Conservation (phyloP, 2,797 vertebrate species). For the Squalus acanthias region DNA sequence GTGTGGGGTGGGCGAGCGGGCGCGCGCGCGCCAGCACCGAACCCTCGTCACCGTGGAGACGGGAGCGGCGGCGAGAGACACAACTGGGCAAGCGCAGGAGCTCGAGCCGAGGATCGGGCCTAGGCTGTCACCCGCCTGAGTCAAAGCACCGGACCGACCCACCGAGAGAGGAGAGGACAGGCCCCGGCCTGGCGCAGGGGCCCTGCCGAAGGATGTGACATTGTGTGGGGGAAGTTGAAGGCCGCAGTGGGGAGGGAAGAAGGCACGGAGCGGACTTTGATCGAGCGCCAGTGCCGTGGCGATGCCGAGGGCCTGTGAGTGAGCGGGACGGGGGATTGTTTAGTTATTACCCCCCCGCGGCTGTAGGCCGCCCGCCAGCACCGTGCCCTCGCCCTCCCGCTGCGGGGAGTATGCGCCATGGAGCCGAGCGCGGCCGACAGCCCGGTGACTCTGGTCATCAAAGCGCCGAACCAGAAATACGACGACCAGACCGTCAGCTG, state of each 20-base stretch:
- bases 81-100: background rate
- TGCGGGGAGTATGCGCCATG: constrained; percentile 56
- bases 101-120: background rate
- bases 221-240: no score
- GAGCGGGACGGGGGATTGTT: no score
- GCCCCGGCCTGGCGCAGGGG: background rate
- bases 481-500: constrained; percentile 87
- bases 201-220: background rate
- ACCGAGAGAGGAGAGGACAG: background rate
- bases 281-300: no score
- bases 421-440: constrained; percentile 67
- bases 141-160: no score
- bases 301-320: background rate
- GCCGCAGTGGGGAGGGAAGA: background rate
- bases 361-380: no score
- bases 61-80: background rate
- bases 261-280: no score
- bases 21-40: background rate
- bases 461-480: constrained; percentile 91
- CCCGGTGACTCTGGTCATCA: constrained; percentile 85
- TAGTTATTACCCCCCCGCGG: background rate
- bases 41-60: constrained; percentile 9
- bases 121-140: background rate
- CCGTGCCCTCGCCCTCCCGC: background rate
- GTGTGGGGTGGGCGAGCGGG: background rate